Base-by-base conservation (phyloP, 1,140 invertebrate species). In the Eubasilissa regina region DNA sequence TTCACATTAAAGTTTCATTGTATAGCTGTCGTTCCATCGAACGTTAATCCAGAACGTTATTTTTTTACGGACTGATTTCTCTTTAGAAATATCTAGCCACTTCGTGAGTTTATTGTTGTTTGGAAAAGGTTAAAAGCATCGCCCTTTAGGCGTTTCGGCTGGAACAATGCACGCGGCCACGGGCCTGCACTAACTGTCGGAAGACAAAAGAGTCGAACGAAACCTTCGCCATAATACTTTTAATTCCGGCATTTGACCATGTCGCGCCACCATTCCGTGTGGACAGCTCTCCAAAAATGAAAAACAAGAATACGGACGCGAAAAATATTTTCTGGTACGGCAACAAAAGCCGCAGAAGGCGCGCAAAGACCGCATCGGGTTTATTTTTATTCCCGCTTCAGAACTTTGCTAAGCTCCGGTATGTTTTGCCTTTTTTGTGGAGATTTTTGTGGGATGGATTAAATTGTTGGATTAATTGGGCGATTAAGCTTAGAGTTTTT, bases 241-340 rank as follows among this genome's bases (percentile, higher is more conserved):
- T 66, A 66, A 66, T 66, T 17, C 62, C 62, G n/a, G 13, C 13
- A 66, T 66, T 66, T 66, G 43, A 66, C 62, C 62, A 35, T 35
- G 25, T 35, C 62, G 43, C 1, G 62, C 62, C n/a, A 21, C 62
- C 62, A 66, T 35, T 9, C 62, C n/a, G 43, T 66, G 62, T 66
- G 62, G 62, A 66, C 62, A 66, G 3, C 62, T 43, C 43, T 35
- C 35, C 35, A 43, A 66, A 66, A 66, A 66, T 35, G 62, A 66
- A 66, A 66, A 25, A 6, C 25, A 35, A 35, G 25, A 35, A 35
- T 35, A 3, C 25, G 25, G 25, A 35, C 25, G 25, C 6, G 25
- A 35, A 35, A 35, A 35, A 25, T 13, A 43, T 35, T 35, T 19
- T 35, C 35, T n/a, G 15, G 0, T 62, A 19, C 58, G 17, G 58